These are phyloP conservation scores for Capromys pilorides DNA, from an alignment of 2,797 vertebrate species.

Conservation along the genomic window DNA sequence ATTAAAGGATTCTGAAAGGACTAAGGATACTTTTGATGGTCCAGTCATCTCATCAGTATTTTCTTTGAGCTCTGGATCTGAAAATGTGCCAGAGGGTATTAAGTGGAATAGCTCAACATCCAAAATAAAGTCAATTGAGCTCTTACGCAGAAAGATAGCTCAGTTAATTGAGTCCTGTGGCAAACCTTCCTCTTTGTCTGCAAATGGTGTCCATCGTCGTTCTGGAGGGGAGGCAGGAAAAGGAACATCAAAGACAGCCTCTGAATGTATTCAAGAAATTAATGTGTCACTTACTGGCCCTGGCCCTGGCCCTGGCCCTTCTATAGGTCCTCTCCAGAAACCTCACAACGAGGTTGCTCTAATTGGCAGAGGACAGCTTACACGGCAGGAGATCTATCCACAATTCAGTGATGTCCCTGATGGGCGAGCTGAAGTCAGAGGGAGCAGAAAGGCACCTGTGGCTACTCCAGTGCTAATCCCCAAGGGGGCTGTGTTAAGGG, in stretches of 20 bases:
- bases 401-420: slow-evolving; percentile 28
- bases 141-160: slow-evolving; percentile 85
- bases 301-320: slow-evolving; percentile 37
- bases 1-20: slow-evolving; percentile 72
- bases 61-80: slow-evolving; percentile 89
- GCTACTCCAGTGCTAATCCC: slow-evolving; percentile 86
- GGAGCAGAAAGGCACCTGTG: slow-evolving; percentile 77
- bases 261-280: slow-evolving; percentile 36
- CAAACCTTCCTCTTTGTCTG: slow-evolving; percentile 77
- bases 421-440: slow-evolving; percentile 72
- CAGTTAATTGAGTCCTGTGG: slow-evolving; percentile 83
- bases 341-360: background rate
- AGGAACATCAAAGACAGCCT: slow-evolving; percentile 30
- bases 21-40: slow-evolving; percentile 84
- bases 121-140: slow-evolving; percentile 82
- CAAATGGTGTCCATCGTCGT: slow-evolving; percentile 42
- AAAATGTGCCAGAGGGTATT: slow-evolving; percentile 83
- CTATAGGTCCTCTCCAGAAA: background rate
- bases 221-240: slow-evolving; percentile 42
- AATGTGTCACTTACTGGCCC: background rate
- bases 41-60: slow-evolving; percentile 97
- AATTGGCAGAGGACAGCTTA: background rate
- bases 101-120: slow-evolving; percentile 81
- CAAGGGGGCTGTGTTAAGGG: slow-evolving; percentile 86
- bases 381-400: slow-evolving; percentile 5